phyloP scores from a whole-genome alignment of 2,797 vertebrate species.

The Lateolabrax maculatus region DNA sequence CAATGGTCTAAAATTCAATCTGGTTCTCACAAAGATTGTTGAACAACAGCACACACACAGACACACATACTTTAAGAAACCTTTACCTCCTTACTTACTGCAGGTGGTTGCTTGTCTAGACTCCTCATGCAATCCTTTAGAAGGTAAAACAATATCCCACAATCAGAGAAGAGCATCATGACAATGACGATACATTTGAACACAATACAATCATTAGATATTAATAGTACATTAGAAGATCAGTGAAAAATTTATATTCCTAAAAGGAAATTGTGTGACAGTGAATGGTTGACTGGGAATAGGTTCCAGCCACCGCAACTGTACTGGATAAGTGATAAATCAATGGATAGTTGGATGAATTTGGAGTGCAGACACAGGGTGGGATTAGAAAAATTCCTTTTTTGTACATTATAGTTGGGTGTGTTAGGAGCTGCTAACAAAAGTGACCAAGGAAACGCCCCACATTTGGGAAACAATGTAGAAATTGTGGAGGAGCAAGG shows the following conservation, averaged over 20 bases:
- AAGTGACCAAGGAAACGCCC: too few species aligned
- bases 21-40: too few species aligned
- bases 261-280: background rate
- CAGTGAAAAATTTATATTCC: background rate
- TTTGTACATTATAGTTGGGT: background rate
- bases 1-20: too few species aligned
- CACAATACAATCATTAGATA: background rate
- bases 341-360: too few species aligned
- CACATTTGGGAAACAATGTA: too few species aligned
- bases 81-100: conserved; percentile 78
- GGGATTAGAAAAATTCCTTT: background rate
- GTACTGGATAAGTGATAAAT: too few species aligned
- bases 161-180: background rate
- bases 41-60: too few species aligned
- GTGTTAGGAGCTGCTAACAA: background rate
- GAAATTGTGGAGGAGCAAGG: too few species aligned
- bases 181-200: background rate
- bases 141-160: background rate
- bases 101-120: conserved; percentile 69
- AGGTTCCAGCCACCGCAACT: too few species aligned
- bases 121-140: conserved; percentile 87
- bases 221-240: background rate
- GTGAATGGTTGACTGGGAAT: background rate
- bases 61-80: background rate
- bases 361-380: too few species aligned